These are phyloP conservation scores for Zalophus californianus DNA, from an alignment of 2,797 vertebrate genomes.

Conservation along the genomic window DNA sequence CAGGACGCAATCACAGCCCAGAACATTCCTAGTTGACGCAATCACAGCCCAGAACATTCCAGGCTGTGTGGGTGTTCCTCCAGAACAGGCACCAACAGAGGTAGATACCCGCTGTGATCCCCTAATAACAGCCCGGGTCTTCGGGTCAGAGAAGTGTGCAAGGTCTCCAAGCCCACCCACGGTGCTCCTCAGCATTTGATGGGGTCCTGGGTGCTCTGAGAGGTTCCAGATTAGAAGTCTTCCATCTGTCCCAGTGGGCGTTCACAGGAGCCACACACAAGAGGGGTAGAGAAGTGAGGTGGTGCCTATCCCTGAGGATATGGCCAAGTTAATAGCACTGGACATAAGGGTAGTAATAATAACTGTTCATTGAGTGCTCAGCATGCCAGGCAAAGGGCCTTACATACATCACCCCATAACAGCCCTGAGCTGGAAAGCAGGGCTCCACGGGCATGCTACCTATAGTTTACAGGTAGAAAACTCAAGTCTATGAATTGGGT, in stretches of 20 bases:
- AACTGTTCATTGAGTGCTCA: background rate
- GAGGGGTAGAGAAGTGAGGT: background rate
- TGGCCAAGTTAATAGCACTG: background rate
- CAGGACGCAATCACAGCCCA: background rate
- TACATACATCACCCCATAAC: background rate
- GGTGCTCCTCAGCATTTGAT: fast-evolving
- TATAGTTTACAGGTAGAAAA: no score
- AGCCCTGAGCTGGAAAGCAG: background rate
- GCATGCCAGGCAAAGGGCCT: background rate
- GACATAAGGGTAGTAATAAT: background rate
- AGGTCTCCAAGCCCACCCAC: background rate
- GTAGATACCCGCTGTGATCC: background rate
- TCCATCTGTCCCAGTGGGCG: background rate
- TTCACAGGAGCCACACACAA: no score
- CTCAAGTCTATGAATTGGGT: no score
- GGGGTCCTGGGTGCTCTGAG: background rate
- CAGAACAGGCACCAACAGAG: background rate
- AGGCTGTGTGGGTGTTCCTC: background rate
- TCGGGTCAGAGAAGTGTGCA: background rate
- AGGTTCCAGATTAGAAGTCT: background rate
- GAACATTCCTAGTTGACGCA: background rate
- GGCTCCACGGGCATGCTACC: fast-evolving
- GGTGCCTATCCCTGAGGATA: background rate
- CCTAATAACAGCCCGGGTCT: background rate
- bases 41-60: background rate